Conservation (phyloP, 2,797 vertebrate genomes). For the Tenualosa ilisha region DNA sequence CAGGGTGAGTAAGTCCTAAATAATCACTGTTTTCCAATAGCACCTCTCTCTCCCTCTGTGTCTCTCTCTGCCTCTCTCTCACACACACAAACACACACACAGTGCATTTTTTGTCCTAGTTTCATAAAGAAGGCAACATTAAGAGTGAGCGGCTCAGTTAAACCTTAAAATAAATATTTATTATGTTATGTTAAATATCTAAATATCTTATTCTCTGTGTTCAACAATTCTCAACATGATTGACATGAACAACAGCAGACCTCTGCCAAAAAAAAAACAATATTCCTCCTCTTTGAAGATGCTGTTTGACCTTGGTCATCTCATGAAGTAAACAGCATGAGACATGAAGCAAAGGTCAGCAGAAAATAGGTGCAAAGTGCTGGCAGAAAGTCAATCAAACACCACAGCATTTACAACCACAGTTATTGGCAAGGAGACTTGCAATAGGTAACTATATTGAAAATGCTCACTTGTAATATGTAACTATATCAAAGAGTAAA, state of each 20-base stretch:
- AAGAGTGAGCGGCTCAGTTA: neutral
- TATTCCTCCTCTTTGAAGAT: neutral
- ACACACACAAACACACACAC: neutral
- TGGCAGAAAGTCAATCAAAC: neutral
- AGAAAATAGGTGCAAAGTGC: slow-evolving; percentile 24
- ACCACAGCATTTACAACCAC: neutral
- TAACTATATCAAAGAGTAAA: neutral
- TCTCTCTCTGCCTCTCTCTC: neutral
- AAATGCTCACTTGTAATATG: neutral
- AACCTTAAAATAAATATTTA: neutral
- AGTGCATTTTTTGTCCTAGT: neutral
- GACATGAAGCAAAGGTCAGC: slow-evolving; percentile 50
- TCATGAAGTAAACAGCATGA: slow-evolving; percentile 41
- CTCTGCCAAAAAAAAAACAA: neutral
- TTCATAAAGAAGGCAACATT: neutral
- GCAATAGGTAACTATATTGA: neutral
- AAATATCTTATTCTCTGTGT: neutral
- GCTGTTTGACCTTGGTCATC: slow-evolving; percentile 44
- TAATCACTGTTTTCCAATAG: too few species aligned
- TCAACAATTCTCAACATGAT: neutral
- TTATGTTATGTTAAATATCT: neutral
- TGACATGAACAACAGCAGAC: neutral
- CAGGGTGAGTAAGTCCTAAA: neutral
- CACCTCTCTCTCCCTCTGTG: neutral
- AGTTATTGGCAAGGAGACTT: neutral